Percentiles rank a stretch among this genome's conserved stretches.
phyloP scores from a whole-genome alignment of 2,113 vertebrate genomes.

The Hemibagrus wyckioides region DNA sequence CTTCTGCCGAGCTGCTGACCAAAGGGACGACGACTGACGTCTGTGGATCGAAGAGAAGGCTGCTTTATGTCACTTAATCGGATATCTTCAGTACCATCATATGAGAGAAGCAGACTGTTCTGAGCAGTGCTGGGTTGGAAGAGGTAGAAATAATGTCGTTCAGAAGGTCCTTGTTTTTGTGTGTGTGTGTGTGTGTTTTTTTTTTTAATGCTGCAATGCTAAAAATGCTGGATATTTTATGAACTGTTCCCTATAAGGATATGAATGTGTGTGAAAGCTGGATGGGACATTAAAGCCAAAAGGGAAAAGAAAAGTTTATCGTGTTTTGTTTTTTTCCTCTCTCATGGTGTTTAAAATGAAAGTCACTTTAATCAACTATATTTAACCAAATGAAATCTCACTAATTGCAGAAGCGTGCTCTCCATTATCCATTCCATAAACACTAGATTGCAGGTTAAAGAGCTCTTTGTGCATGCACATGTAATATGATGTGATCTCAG shows the following conservation, averaged over 20 bases:
- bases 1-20: constrained; percentile 71
- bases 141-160: constrained; percentile 38
- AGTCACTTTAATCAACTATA: not conserved
- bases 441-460: not conserved
- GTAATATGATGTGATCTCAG: not conserved
- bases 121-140: constrained; percentile 44
- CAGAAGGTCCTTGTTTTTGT: constrained; percentile 42
- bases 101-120: constrained; percentile 49
- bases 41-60: constrained; percentile 69
- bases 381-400: not conserved
- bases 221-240: constrained; percentile 61
- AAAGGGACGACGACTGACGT: constrained; percentile 70
- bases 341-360: constrained; percentile 5
- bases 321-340: constrained; percentile 21
- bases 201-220: constrained; percentile 33
- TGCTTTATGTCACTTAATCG: constrained; percentile 58
- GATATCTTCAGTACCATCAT: constrained; percentile 57
- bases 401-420: not conserved
- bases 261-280: constrained; percentile 36
- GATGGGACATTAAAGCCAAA: constrained; percentile 41
- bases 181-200: constrained; percentile 50
- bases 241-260: constrained; percentile 50
- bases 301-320: constrained; percentile 40
- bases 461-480: not conserved
- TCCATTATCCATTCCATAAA: not conserved